Percentiles rank a stretch among this genome's conserved stretches.
Evolutionary conservation across 2,888 invertebrate genomes (phyloP).

Genomic region (Eulithis testata): DNA sequence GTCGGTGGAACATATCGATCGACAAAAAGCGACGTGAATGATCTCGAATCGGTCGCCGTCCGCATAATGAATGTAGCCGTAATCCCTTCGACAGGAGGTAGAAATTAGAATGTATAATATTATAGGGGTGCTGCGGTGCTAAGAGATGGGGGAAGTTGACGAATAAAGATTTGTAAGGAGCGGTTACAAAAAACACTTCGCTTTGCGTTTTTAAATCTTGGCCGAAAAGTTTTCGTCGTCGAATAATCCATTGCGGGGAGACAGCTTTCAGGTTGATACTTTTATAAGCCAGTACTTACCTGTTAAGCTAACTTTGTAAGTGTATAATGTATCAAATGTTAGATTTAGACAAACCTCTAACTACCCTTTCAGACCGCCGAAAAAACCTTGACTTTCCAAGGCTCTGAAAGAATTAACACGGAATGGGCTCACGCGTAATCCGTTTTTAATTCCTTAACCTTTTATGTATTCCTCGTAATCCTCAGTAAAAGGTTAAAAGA

Average conservation of each 20-base stretch:
- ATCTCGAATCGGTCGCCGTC: constrained; percentile 17
- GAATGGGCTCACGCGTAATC: no score
- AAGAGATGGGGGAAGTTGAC: constrained; percentile 24
- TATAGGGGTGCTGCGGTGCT: constrained; percentile 7
- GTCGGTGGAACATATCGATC: constrained; percentile 8
- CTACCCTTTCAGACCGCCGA: no score
- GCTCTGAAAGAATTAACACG: no score
- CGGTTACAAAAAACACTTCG: constrained; percentile 7
- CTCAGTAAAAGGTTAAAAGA: not conserved
- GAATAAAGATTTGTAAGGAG: constrained; percentile 19
- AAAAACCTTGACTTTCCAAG: no score
- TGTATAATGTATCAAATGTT: no score
- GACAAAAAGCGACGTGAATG: constrained; percentile 11
- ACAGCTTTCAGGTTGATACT: not conserved
- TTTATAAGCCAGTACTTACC: no score
- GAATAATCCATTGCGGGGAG: not conserved
- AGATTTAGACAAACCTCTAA: no score
- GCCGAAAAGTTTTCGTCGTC: not conserved
- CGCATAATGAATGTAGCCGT: constrained; percentile 19
- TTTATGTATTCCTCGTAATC: no score
- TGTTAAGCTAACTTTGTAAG: no score
- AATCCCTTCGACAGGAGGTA: constrained; percentile 21
- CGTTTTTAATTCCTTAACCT: no score
- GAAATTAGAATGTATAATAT: constrained; percentile 24
- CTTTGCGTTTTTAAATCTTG: not conserved